Evolutionary conservation across 2,113 vertebrate genomes (phyloP).

Genomic region (Azemiops feae): DNA sequence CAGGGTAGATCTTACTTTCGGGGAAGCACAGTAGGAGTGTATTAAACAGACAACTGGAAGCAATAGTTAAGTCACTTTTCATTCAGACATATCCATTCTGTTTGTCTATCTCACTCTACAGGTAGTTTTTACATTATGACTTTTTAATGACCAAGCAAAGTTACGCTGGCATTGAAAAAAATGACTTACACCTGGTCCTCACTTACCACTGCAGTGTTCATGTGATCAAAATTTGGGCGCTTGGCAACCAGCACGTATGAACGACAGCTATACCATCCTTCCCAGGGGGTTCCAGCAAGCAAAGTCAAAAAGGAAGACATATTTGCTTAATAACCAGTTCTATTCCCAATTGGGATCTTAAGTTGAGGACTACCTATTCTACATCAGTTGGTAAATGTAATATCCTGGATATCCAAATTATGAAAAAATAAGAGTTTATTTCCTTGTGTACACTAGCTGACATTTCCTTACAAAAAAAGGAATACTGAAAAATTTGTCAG

Average conservation of each 20-base stretch:
- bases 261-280: background rate
- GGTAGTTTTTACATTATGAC: background rate
- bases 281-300: background rate
- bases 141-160: background rate
- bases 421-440: background rate
- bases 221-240: background rate
- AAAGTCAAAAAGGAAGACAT: background rate
- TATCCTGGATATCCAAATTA: background rate
- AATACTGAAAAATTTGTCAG: background rate
- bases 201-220: background rate
- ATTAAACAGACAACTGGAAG: background rate
- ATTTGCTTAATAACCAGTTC: background rate
- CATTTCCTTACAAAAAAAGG: background rate
- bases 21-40: background rate
- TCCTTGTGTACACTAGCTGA: background rate
- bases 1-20: no score
- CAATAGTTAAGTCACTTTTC: background rate
- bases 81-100: background rate
- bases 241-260: background rate
- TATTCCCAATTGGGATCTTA: background rate
- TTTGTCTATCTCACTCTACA: background rate
- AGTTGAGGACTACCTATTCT: background rate
- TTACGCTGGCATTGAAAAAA: background rate
- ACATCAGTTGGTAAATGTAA: background rate
- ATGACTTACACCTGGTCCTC: background rate